Percentiles rank a stretch among this genome's conserved stretches.
Evolutionary conservation across 2,888 invertebrate species (phyloP).

Genomic region (Margaritifera margaritifera): DNA sequence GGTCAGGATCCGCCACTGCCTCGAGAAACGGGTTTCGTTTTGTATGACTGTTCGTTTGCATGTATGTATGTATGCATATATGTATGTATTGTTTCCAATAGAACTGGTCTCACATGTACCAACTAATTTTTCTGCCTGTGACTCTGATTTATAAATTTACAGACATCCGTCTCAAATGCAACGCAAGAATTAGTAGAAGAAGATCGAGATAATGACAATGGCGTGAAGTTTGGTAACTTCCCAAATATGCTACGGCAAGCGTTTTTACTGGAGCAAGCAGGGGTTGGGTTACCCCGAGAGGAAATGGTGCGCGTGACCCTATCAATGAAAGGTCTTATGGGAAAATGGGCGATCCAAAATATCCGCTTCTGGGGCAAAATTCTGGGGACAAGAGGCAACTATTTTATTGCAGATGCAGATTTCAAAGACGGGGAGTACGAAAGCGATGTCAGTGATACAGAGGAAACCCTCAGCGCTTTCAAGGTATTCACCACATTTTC

Average conservation of each 20-base stretch:
- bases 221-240: slow-evolving; percentile 36
- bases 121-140: no score
- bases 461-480: slow-evolving; percentile 11
- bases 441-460: slow-evolving; percentile 67
- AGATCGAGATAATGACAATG: no score
- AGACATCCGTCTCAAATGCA: no score
- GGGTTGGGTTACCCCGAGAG: slow-evolving; percentile 81
- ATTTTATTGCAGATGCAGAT: slow-evolving; percentile 84
- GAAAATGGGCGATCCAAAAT: not conserved
- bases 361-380: slow-evolving; percentile 87
- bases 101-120: no score
- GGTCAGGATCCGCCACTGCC: no score
- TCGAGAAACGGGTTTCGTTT: no score
- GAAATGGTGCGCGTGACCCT: slow-evolving; percentile 83
- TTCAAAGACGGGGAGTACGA: slow-evolving; percentile 80
- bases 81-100: no score
- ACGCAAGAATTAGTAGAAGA: no score
- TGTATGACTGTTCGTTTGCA: no score
- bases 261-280: slow-evolving; percentile 78
- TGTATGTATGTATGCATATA: no score
- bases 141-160: no score
- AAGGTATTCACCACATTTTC: slow-evolving; percentile 1
- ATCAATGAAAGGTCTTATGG: slow-evolving; percentile 80
- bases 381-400: slow-evolving; percentile 82
- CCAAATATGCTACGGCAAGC: slow-evolving; percentile 73